Evolutionary conservation across 2,113 vertebrate species (phyloP).

Genomic region (Brachypodius melanocephalos): DNA sequence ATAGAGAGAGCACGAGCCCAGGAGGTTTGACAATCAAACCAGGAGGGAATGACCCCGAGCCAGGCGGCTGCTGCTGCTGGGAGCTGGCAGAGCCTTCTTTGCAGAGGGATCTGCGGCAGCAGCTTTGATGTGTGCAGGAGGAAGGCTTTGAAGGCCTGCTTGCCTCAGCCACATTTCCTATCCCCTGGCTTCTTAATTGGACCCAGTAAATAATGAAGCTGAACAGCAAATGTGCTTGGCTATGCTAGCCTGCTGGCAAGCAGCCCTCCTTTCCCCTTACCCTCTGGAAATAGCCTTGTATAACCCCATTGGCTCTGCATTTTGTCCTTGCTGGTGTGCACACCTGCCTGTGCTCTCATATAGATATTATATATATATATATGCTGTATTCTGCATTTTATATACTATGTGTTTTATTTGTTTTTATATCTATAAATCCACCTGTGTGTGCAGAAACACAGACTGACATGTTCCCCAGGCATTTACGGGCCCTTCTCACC

Average conservation of each 20-base stretch:
- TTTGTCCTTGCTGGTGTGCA: not conserved
- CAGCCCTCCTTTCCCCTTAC: not conserved
- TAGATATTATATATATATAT: too few relatives aligned
- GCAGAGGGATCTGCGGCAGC: not conserved
- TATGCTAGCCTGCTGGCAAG: not conserved
- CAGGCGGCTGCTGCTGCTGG: not conserved
- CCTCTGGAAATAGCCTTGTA: not conserved
- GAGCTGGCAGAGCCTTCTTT: not conserved
- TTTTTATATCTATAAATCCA: not conserved
- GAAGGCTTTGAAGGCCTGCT: constrained; percentile 31
- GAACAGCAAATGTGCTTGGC: not conserved
- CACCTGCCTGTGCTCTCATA: not conserved
- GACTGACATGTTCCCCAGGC: not conserved
- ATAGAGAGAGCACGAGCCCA: not conserved
- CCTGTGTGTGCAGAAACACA: not conserved
- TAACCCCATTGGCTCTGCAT: not conserved
- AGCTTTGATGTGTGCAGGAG: constrained; percentile 18
- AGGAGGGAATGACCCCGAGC: not conserved
- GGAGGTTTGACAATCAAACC: constrained; percentile 50
- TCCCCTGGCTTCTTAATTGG: constrained; percentile 26
- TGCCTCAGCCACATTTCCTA: constrained; percentile 12
- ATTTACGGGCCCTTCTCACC: not conserved
- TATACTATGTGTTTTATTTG: not conserved
- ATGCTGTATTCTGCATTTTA: not conserved
- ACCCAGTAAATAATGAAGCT: constrained; percentile 4